Evolutionary conservation across 23 tunicate species (phyloP), one percentile per base, ranked within the genome.

Genomic region (Trididemnum miniatum): DNA sequence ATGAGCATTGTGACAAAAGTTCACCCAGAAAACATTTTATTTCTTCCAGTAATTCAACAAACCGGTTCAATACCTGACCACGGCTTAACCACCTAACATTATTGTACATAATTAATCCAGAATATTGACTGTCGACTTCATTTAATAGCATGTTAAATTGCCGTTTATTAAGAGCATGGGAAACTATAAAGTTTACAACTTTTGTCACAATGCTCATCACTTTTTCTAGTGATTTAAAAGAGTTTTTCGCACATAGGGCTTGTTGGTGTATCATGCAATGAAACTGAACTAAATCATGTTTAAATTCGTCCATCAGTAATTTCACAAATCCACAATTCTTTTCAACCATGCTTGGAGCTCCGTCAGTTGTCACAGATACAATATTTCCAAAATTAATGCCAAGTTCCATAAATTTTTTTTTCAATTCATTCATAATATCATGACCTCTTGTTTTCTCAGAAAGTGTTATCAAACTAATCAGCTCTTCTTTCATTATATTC

Each of bases 401-500:
- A n/a, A 77, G 66, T 36, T 49, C 69, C 29, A 36, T 12, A 77
- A 77, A 49, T 77, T 49, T 9, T 54, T 69, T 51, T 36, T 77
- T 77, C 67, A 77, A 24, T 80, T 80, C 84, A 80, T 7, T 29
- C 76, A 80, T 80, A 33, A 80, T 54, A 80, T 80, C 84, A 33
- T 80, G 74, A 62, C 84, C 84, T 80, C 75, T 80, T 65, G 84
- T 80, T 80, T 77, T 77, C 69, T 69, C 76, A 69, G 38, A 69
- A 7, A 69, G 23, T 32, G 38, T 69, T n/a, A 69, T 69, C 23
- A 69, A 69, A 7, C 23, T 69, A 80, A 60, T 80, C 22, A 80
- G 84, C 76, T 80, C 74, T 80, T 63, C 84, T 29, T 80, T 80
- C 84, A 80, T 80, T 80, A 62, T 62, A 80, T 80, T 64, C 35